Percentiles rank a stretch among this genome's conserved stretches.
Evolutionary conservation across 2,888 invertebrate genomes (phyloP).

Genomic region (Phengaris arion): DNA sequence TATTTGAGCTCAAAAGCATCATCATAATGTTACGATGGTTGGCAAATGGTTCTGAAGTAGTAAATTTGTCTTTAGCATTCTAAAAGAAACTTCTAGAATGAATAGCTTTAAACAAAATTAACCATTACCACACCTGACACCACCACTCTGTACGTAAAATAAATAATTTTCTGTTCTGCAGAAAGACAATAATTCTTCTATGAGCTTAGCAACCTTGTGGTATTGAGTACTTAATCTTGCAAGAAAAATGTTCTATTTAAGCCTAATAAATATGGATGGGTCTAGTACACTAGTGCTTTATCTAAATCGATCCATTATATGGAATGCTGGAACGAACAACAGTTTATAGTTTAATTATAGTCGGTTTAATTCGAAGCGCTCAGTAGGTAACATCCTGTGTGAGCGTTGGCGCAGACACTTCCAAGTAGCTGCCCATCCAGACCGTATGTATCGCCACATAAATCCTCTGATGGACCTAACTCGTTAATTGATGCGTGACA

Average conservation of each 20-base stretch:
- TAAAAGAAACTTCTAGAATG: too few species aligned
- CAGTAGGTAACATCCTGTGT: conserved; percentile 2
- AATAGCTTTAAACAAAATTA: too few species aligned
- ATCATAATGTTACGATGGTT: too few species aligned
- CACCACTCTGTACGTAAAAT: too few species aligned
- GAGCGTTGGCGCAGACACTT: conserved; percentile 30
- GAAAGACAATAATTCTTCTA: too few species aligned
- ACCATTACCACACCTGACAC: too few species aligned
- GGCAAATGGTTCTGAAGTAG: too few species aligned
- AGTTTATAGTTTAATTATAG: not conserved
- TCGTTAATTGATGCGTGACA: conserved; percentile 44
- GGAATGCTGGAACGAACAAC: conserved; percentile 1
- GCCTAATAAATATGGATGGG: conserved; percentile 1
- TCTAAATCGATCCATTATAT: conserved; percentile 2
- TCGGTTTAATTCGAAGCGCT: not conserved
- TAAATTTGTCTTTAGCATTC: too few species aligned
- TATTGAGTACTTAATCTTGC: not conserved
- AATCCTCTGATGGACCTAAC: conserved; percentile 42
- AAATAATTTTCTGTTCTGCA: too few species aligned
- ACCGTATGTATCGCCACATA: conserved; percentile 41
- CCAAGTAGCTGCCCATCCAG: conserved; percentile 33
- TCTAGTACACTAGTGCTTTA: not conserved
- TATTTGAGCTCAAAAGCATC: too few species aligned
- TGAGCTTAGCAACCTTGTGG: too few species aligned
- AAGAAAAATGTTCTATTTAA: not conserved